These are phyloP conservation scores for Plutomurus gul DNA, from an alignment of 1,140 invertebrate species.

Conservation along the genomic window DNA sequence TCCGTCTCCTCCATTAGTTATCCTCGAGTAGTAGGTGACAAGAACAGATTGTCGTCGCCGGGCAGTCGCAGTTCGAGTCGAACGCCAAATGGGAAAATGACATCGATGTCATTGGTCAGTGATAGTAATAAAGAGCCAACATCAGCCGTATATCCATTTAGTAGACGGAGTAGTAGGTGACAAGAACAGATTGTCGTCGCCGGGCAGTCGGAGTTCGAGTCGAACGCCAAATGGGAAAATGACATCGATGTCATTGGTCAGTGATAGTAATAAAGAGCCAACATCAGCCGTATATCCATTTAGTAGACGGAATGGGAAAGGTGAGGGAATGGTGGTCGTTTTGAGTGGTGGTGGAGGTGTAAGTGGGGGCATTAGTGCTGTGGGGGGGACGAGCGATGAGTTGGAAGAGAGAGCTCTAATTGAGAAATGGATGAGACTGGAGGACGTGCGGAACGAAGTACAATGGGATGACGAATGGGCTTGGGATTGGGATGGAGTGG, in stretches of 20 bases:
- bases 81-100: neutral
- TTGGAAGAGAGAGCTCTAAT: constrained; percentile 47
- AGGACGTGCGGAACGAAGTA: constrained; percentile 47
- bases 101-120: neutral
- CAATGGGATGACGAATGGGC: constrained; percentile 51
- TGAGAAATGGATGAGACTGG: constrained; percentile 54
- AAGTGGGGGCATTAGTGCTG: neutral
- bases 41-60: neutral
- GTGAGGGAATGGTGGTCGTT: neutral
- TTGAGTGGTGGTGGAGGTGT: neutral
- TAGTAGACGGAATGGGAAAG: neutral
- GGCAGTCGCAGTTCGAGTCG: neutral
- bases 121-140: constrained; percentile 12
- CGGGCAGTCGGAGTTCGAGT: neutral
- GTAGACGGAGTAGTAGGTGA: neutral
- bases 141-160: neutral
- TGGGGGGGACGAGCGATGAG: neutral
- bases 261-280: neutral
- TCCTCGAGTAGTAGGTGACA: neutral
- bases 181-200: neutral
- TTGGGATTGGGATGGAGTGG: constrained; percentile 52
- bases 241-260: neutral
- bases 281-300: neutral
- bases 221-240: neutral
- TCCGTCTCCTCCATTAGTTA: constrained; percentile 18